Percentiles rank a stretch among this genome's conserved stretches.
Evolutionary conservation across 2,888 invertebrate genomes (phyloP).

Genomic region (Luperina nickerlii): DNA sequence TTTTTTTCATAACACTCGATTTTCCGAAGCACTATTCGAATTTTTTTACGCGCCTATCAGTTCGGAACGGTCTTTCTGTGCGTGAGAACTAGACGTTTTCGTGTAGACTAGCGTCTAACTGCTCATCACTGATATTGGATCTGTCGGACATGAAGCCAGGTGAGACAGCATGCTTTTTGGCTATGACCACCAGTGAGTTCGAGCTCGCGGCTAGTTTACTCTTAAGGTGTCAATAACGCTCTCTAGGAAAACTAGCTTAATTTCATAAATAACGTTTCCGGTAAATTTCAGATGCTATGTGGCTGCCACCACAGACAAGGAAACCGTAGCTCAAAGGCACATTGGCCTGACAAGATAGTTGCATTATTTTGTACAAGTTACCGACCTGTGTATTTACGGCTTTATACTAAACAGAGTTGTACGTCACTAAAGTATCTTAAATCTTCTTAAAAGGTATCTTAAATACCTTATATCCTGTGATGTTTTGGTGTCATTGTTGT

Average conservation of each 20-base stretch:
- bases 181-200: too few relatives aligned
- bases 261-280: neutral
- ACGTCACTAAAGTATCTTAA: conserved; percentile 38
- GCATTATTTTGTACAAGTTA: neutral
- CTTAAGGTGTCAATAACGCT: neutral
- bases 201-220: too few relatives aligned
- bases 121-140: too few relatives aligned
- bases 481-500: conserved; percentile 54
- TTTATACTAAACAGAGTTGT: conserved; percentile 38
- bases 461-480: conserved; percentile 53
- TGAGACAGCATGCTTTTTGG: too few relatives aligned
- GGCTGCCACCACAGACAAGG: neutral
- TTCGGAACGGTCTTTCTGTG: too few relatives aligned
- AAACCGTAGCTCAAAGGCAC: neutral
- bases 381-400: neutral
- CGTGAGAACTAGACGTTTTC: too few relatives aligned
- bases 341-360: neutral
- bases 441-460: conserved; percentile 36
- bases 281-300: neutral
- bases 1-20: too few relatives aligned
- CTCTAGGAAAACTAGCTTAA: neutral
- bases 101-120: too few relatives aligned
- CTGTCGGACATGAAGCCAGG: too few relatives aligned
- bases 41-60: too few relatives aligned
- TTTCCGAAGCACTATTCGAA: too few relatives aligned